Conservation (phyloP, 2,797 vertebrate species). For the Coregonus suidteri region DNA sequence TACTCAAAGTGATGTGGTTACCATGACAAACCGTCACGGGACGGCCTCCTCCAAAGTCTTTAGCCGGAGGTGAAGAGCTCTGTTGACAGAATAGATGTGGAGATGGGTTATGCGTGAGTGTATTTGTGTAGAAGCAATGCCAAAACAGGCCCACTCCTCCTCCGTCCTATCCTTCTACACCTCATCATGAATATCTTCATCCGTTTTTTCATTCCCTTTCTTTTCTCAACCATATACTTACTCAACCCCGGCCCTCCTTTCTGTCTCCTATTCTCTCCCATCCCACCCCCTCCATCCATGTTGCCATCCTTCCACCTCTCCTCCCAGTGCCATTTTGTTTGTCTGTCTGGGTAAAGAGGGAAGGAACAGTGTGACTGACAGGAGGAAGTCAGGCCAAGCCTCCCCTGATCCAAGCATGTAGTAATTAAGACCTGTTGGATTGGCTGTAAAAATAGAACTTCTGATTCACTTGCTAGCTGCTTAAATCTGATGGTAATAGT, state of each 20-base stretch:
- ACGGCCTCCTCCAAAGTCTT: background rate
- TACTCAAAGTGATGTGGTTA: slow-evolving; percentile 8
- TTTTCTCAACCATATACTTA: slow-evolving; percentile 42
- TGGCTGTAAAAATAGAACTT: too few species aligned
- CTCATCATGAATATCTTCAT: slow-evolving; percentile 20
- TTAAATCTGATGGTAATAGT: too few species aligned
- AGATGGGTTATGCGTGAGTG: slow-evolving; percentile 25
- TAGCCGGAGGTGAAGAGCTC: slow-evolving; percentile 25
- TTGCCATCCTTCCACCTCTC: background rate
- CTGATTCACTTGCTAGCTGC: too few species aligned
- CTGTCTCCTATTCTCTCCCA: background rate
- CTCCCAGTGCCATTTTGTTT: too few species aligned
- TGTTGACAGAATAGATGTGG: slow-evolving; percentile 20
- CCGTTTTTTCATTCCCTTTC: slow-evolving; percentile 41
- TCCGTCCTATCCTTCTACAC: slow-evolving; percentile 43
- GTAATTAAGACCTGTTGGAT: too few species aligned
- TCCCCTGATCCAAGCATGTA: too few species aligned
- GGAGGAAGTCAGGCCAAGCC: too few species aligned
- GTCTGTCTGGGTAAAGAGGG: too few species aligned
- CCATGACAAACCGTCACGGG: slow-evolving; percentile 8
- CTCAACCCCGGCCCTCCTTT: slow-evolving; percentile 9
- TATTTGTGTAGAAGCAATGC: slow-evolving; percentile 35
- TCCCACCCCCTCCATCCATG: slow-evolving; percentile 11
- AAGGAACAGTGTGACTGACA: too few species aligned
- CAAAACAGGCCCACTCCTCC: slow-evolving; percentile 53